Evolutionary conservation across 2,888 invertebrate genomes (phyloP).

Genomic region (Pseudeuparius sepicola): DNA sequence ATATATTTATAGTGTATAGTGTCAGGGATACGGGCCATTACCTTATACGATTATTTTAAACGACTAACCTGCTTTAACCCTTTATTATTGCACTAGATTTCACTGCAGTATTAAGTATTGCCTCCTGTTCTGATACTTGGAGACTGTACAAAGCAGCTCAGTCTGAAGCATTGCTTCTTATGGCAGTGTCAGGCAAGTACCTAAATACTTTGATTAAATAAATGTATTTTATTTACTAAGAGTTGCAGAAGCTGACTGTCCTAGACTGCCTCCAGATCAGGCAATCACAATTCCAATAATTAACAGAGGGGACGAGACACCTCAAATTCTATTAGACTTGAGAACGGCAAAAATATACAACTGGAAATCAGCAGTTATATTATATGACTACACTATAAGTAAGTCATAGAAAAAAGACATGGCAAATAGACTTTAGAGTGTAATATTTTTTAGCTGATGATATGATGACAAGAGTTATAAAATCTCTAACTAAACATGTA

Average conservation of each 20-base stretch:
- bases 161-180: slow-evolving; percentile 55
- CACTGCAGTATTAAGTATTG: slow-evolving; percentile 60
- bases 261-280: slow-evolving; percentile 54
- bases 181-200: slow-evolving; percentile 56
- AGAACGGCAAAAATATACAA: slow-evolving; percentile 52
- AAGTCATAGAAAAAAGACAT: slow-evolving; percentile 28
- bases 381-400: slow-evolving; percentile 68
- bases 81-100: no score
- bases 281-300: slow-evolving; percentile 64
- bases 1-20: no score
- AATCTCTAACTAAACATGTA: slow-evolving; percentile 43
- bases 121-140: slow-evolving; percentile 71
- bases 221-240: slow-evolving; percentile 4
- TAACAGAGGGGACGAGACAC: slow-evolving; percentile 59
- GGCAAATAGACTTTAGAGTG: no score
- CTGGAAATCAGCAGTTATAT: slow-evolving; percentile 62
- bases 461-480: slow-evolving; percentile 54
- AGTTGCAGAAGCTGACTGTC: slow-evolving; percentile 60
- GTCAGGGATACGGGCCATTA: no score
- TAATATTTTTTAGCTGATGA: slow-evolving; percentile 44
- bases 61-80: no score
- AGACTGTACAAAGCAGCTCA: slow-evolving; percentile 52
- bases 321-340: slow-evolving; percentile 68
- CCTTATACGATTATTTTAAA: no score
- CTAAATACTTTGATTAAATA: not conserved